Evolutionary conservation across 2,888 invertebrate species (phyloP).

Genomic region (Salticus scenicus): DNA sequence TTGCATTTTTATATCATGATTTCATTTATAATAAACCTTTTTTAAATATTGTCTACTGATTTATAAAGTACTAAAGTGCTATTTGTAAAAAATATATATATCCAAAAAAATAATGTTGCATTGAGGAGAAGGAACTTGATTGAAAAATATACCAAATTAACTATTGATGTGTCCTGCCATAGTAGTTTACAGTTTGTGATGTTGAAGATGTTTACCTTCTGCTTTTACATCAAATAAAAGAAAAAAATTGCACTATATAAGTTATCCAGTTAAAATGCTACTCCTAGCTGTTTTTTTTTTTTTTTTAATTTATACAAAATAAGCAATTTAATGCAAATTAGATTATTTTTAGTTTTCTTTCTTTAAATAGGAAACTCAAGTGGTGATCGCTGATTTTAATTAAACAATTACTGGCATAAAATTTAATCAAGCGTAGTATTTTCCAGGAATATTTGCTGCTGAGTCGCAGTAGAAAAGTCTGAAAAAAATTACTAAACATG

Average conservation of each 20-base stretch:
- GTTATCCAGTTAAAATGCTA: not conserved
- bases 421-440: no score
- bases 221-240: conserved; percentile 19
- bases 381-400: no score
- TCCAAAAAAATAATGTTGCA: not conserved
- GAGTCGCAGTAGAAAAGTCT: no score
- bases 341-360: no score
- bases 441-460: no score
- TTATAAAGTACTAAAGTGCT: not conserved
- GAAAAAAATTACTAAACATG: no score
- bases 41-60: not conserved
- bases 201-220: conserved; percentile 37
- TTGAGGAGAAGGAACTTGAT: not conserved
- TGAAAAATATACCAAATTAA: not conserved
- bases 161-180: conserved; percentile 1
- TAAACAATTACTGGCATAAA: no score
- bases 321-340: no score
- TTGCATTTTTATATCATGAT: not conserved
- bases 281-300: no score
- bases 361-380: no score
- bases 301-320: no score
- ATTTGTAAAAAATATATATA: not conserved
- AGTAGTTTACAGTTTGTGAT: conserved; percentile 5
- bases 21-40: not conserved
- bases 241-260: not conserved